phyloP scores from a whole-genome alignment of 2,113 vertebrate genomes.

The Takifugu flavidus region DNA sequence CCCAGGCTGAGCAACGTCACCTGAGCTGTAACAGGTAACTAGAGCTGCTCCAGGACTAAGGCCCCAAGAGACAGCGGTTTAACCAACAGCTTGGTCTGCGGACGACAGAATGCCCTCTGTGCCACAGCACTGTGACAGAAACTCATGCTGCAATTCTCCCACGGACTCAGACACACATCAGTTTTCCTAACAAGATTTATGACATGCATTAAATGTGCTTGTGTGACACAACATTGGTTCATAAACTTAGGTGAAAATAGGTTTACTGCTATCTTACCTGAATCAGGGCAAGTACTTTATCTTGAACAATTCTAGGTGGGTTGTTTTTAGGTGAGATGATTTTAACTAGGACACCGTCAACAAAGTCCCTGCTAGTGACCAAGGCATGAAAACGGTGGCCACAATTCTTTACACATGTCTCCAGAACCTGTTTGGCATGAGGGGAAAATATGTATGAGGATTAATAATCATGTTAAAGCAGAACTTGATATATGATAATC shows the following conservation, averaged over 20 bases:
- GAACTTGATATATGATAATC: background rate
- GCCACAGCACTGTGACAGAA: constrained; percentile 29
- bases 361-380: constrained; percentile 93
- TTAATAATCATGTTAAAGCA: background rate
- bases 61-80: constrained; percentile 26
- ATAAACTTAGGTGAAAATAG: background rate
- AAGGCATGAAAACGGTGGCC: constrained; percentile 95
- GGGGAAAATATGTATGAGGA: background rate
- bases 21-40: constrained; percentile 66
- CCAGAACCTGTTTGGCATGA: constrained; percentile 81
- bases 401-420: constrained; percentile 99
- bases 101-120: constrained; percentile 34
- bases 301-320: constrained; percentile 95
- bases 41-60: constrained; percentile 44
- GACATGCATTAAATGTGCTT: background rate
- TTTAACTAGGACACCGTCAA: constrained; percentile 94
- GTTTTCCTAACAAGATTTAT: background rate
- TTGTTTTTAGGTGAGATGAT: constrained; percentile 97
- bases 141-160: constrained; percentile 2
- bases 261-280: constrained; percentile 77
- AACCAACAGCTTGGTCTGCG: constrained; percentile 31
- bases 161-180: background rate
- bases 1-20: constrained; percentile 46
- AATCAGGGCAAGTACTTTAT: constrained; percentile 95
- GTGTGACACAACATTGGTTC: background rate